phyloP scores from a whole-genome alignment of 1,140 invertebrate genomes.

The Homalodisca vitripennis region DNA sequence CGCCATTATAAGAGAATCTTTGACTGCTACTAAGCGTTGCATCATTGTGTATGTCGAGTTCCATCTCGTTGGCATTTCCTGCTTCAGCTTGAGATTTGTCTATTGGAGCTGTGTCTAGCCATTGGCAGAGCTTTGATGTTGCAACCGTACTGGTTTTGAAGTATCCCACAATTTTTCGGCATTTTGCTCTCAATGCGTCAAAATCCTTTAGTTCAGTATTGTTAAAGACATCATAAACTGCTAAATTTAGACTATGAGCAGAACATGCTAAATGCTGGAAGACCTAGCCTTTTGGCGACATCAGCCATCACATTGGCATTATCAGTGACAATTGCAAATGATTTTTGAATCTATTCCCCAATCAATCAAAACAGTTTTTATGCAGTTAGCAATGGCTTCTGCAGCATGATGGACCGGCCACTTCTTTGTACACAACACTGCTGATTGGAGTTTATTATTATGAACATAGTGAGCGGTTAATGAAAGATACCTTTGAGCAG shows the following conservation, averaged over 20 bases:
- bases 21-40: slow-evolving; percentile 15
- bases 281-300: slow-evolving; percentile 3
- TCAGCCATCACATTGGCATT: slow-evolving; percentile 18
- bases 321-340: slow-evolving; percentile 12
- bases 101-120: neutral
- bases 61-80: slow-evolving; percentile 20
- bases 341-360: slow-evolving; percentile 9
- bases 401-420: neutral
- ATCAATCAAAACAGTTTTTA: slow-evolving; percentile 1
- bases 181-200: neutral
- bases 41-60: slow-evolving; percentile 11
- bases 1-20: neutral
- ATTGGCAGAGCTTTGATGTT: neutral
- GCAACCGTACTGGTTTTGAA: slow-evolving; percentile 20
- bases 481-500: neutral
- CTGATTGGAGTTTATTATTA: neutral
- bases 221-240: slow-evolving; percentile 5
- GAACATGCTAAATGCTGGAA: slow-evolving; percentile 19
- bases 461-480: neutral
- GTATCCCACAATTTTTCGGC: slow-evolving; percentile 21
- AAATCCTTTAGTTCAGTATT: neutral
- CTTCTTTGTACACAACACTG: neutral
- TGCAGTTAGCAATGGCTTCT: neutral
- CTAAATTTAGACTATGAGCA: slow-evolving; percentile 21
- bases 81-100: slow-evolving; percentile 1